A percentile compares a stretch with the other conserved stretches of the same genome.
phyloP scores from a whole-genome alignment of 2,888 invertebrate genomes.

The Acrobasis repandana region DNA sequence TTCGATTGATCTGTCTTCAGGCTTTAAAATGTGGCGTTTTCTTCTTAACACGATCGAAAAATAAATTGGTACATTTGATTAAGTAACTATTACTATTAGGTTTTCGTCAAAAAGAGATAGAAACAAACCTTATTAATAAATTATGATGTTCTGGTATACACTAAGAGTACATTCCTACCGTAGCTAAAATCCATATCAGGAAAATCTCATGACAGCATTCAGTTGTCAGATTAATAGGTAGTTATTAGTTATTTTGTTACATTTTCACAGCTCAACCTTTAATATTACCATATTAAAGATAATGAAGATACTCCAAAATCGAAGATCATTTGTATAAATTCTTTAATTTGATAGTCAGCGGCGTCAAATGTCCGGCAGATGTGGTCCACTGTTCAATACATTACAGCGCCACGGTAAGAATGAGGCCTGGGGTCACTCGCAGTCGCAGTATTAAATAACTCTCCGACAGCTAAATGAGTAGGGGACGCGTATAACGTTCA shows the following conservation, averaged over 20 bases:
- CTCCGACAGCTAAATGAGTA: conserved; percentile 79
- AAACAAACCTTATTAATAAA: too few species aligned
- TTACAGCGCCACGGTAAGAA: conserved; percentile 59
- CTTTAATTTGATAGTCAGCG: conserved; percentile 56
- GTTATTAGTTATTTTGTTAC: too few species aligned
- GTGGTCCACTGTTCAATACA: conserved; percentile 76
- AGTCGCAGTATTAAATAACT: conserved; percentile 80
- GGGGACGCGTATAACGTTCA: conserved; percentile 64
- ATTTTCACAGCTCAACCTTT: too few species aligned
- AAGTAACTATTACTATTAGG: too few species aligned
- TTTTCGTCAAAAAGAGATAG: too few species aligned
- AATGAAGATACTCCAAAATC: too few species aligned
- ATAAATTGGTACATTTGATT: background rate
- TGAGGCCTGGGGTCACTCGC: conserved; percentile 70
- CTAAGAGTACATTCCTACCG: too few species aligned
- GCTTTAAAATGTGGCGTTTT: background rate
- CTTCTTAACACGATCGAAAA: background rate
- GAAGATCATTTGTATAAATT: background rate
- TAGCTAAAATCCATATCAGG: too few species aligned
- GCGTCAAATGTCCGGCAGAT: conserved; percentile 69
- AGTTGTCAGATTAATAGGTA: too few species aligned
- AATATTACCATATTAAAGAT: too few species aligned
- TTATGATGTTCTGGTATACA: too few species aligned
- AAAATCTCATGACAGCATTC: too few species aligned
- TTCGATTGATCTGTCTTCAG: background rate